Evolutionary conservation across 1,140 invertebrate genomes (phyloP).

Genomic region (Micrasema minimum): DNA sequence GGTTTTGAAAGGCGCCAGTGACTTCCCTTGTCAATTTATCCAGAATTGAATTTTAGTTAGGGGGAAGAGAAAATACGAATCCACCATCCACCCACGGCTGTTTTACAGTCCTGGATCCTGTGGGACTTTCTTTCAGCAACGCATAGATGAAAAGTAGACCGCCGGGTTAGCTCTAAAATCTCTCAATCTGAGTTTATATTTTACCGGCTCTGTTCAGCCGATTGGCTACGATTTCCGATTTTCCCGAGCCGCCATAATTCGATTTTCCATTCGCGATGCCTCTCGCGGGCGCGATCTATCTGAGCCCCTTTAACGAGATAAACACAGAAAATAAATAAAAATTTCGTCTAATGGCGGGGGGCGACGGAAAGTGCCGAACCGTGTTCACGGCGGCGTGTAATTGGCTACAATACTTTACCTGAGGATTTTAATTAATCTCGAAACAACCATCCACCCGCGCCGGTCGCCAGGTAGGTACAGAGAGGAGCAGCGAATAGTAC

Average conservation of each 20-base stretch:
- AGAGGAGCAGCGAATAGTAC: too few species aligned
- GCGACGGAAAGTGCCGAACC: slow-evolving; percentile 47
- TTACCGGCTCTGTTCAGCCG: too few species aligned
- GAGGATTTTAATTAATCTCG: slow-evolving; percentile 52
- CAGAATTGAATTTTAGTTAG: too few species aligned
- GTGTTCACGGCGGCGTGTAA: slow-evolving; percentile 52
- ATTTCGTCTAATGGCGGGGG: slow-evolving; percentile 4
- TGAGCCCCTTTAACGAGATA: slow-evolving; percentile 33
- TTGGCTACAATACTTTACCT: slow-evolving; percentile 53
- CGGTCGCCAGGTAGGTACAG: slow-evolving; percentile 1
- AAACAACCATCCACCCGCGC: slow-evolving; percentile 13
- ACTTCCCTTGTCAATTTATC: too few species aligned
- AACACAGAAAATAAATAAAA: slow-evolving; percentile 37
- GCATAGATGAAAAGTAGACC: too few species aligned
- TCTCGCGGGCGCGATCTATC: background rate
- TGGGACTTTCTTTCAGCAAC: too few species aligned
- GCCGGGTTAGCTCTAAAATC: too few species aligned
- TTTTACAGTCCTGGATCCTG: too few species aligned
- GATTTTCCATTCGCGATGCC: slow-evolving; percentile 2
- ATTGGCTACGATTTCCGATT: background rate
- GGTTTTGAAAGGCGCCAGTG: too few species aligned
- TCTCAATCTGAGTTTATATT: too few species aligned
- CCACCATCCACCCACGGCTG: too few species aligned
- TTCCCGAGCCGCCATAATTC: background rate
- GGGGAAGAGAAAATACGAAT: too few species aligned